Percentiles rank a stretch among this genome's conserved stretches.
These are phyloP conservation scores for Ctenosaura bakeri DNA, from an alignment of 2,797 vertebrate species.

Conservation along the genomic window DNA sequence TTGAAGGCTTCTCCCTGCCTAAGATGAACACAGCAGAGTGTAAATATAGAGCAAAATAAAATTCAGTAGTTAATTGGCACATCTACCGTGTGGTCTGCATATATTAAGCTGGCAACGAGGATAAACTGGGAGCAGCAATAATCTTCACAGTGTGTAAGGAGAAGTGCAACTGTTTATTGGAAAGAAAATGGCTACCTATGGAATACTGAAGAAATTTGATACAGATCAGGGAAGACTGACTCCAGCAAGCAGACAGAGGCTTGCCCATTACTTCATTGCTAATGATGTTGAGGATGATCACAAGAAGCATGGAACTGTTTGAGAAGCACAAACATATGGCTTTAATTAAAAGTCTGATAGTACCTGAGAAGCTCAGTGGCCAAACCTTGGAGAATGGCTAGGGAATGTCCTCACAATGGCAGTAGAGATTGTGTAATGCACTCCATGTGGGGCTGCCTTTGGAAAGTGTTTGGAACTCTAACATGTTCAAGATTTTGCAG, in stretches of 20 bases:
- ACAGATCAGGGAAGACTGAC: background rate
- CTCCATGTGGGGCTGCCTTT: too few relatives aligned
- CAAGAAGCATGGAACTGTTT: background rate
- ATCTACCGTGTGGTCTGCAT: background rate
- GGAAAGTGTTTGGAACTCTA: too few relatives aligned
- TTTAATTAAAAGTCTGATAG: slow-evolving; percentile 22
- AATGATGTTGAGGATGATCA: slow-evolving; percentile 5
- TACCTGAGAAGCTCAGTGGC: background rate
- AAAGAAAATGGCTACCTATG: slow-evolving; percentile 16
- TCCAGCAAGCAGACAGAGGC: slow-evolving; percentile 3
- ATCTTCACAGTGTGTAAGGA: slow-evolving; percentile 16
- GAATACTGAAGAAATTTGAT: slow-evolving; percentile 14
- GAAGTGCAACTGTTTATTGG: slow-evolving; percentile 13
- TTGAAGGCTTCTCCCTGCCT: background rate
- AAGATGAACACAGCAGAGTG: background rate
- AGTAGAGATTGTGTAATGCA: background rate
- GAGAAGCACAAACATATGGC: background rate
- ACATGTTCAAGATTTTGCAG: too few relatives aligned
- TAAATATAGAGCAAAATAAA: background rate
- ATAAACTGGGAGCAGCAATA: slow-evolving; percentile 2
- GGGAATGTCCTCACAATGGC: background rate
- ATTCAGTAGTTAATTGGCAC: background rate
- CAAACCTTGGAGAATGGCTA: background rate
- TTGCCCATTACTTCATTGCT: background rate
- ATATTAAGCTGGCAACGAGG: slow-evolving; percentile 18